phyloP scores from a whole-genome alignment of 1,140 invertebrate genomes.

The Drosophila nigrodunni region DNA sequence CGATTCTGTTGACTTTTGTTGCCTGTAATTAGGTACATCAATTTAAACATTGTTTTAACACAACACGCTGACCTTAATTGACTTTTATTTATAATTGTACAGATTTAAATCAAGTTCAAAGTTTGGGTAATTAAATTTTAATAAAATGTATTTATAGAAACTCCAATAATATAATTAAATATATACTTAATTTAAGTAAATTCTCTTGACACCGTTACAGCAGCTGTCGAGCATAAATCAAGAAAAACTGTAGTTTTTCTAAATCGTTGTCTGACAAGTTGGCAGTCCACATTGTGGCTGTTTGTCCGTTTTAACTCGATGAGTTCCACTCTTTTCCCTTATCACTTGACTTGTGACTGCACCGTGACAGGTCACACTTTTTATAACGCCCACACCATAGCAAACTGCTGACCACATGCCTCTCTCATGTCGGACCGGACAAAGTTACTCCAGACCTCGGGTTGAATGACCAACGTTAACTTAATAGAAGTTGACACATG shows the following conservation, averaged over 20 bases:
- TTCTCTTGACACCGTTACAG: background rate
- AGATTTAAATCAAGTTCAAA: background rate
- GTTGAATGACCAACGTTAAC: constrained; percentile 79
- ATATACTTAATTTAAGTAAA: too few species aligned
- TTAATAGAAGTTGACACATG: constrained; percentile 82
- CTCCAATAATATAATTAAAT: too few species aligned
- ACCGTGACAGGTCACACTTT: constrained; percentile 40
- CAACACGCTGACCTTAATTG: constrained; percentile 14
- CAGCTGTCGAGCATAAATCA: constrained; percentile 38
- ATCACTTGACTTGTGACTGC: background rate
- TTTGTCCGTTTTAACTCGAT: background rate
- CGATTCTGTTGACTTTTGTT: constrained; percentile 70
- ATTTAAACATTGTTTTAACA: constrained; percentile 24
- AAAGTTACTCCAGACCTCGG: constrained; percentile 14
- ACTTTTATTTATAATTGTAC: background rate
- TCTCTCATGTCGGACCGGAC: constrained; percentile 7
- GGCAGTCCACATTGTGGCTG: constrained; percentile 22
- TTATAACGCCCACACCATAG: constrained; percentile 33
- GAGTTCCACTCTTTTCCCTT: background rate
- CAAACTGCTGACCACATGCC: constrained; percentile 42
- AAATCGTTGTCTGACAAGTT: constrained; percentile 42
- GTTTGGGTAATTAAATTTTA: background rate
- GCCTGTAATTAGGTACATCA: constrained; percentile 43
- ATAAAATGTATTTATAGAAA: too few species aligned
- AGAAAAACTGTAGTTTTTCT: constrained; percentile 30